phyloP scores from a whole-genome alignment of 2,113 vertebrate species.

The Pteropus alecto region DNA sequence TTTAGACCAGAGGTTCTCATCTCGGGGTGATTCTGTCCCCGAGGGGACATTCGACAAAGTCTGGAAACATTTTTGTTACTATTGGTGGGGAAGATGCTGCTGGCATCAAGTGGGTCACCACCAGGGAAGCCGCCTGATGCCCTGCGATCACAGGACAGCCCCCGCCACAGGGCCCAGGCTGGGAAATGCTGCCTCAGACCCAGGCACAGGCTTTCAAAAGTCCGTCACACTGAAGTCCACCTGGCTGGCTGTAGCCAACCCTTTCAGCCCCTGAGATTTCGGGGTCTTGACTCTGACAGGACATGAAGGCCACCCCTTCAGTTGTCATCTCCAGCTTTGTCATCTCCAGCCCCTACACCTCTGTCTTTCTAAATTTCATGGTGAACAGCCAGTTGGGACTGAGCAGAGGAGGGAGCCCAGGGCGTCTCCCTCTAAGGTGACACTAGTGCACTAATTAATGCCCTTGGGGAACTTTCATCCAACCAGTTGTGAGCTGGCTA shows the following conservation, averaged over 20 bases:
- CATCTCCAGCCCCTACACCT: neutral
- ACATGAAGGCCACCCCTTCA: neutral
- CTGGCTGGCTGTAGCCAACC: neutral
- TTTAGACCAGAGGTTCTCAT: neutral
- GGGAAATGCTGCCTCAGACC: neutral
- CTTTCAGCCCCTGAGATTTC: neutral
- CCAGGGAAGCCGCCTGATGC: no score
- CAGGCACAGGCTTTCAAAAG: accelerated
- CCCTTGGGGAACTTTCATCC: neutral
- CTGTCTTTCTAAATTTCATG: neutral
- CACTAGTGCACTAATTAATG: neutral
- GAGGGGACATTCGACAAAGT: no score
- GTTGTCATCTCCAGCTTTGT: neutral
- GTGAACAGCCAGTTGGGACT: neutral
- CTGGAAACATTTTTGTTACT: neutral
- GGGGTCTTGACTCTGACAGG: neutral
- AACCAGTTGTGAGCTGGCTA: neutral
- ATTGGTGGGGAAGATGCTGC: accelerated
- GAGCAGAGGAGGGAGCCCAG: neutral
- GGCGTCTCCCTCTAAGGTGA: neutral
- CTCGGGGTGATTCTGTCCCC: neutral
- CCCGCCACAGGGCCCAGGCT: accelerated
- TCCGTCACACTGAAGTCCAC: no score
- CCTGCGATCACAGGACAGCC: neutral
- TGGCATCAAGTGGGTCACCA: neutral